phyloP scores from a whole-genome alignment of 2,113 vertebrate species.

The Thermophis baileyi region DNA sequence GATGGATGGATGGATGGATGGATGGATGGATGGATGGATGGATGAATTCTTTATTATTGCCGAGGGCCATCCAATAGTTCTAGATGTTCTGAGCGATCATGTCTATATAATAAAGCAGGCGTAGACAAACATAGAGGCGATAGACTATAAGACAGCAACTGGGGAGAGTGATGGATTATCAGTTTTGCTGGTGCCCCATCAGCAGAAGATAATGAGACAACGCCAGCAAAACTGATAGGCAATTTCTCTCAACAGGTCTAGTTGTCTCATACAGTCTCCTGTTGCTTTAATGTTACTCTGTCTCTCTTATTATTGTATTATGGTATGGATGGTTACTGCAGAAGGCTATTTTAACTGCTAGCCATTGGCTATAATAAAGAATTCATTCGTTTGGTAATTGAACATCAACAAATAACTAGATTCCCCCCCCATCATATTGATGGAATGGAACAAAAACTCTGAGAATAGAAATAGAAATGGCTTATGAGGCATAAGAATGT shows the following conservation, averaged over 20 bases:
- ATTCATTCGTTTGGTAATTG: neutral
- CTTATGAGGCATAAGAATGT: neutral
- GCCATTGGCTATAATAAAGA: neutral
- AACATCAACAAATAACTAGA: neutral
- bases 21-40: neutral
- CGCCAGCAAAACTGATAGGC: neutral
- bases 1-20: neutral
- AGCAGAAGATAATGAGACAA: neutral
- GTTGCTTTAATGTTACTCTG: neutral
- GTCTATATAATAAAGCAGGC: neutral
- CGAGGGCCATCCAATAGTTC: neutral
- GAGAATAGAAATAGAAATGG: neutral
- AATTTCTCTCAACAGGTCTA: neutral
- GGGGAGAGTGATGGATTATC: neutral
- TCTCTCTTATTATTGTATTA: neutral
- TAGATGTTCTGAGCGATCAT: neutral
- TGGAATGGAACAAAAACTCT: neutral
- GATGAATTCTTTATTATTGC: neutral
- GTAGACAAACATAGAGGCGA: neutral
- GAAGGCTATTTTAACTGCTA: neutral
- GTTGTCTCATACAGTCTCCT: neutral
- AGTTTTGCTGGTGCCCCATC: neutral
- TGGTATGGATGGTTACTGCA: neutral
- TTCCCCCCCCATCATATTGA: neutral
- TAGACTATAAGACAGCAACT: neutral